A percentile compares a stretch with the other conserved stretches of the same genome.
These are phyloP conservation scores for Gobiocypris rarus DNA, from an alignment of 2,113 vertebrate genomes.

Conservation along the genomic window DNA sequence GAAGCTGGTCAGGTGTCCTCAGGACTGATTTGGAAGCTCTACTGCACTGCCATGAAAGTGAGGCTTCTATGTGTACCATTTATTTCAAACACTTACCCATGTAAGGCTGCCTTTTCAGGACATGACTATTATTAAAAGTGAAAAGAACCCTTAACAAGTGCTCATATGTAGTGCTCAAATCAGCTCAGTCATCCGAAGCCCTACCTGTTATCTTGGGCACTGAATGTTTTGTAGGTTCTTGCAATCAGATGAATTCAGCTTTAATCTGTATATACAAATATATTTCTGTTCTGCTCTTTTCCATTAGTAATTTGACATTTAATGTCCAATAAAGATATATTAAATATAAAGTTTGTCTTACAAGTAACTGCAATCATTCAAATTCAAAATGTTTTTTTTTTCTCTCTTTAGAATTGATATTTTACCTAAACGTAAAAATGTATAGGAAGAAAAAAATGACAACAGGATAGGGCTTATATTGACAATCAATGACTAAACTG, in stretches of 20 bases:
- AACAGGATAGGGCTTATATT: no score
- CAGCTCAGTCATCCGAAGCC: background rate
- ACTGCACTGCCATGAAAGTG: slow-evolving; percentile 85
- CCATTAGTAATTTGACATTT: no score
- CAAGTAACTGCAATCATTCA: no score
- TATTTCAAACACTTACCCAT: slow-evolving; percentile 82
- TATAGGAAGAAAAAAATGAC: no score
- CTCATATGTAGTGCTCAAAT: background rate
- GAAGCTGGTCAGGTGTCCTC: slow-evolving; percentile 76
- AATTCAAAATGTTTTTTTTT: no score
- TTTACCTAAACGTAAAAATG: no score
- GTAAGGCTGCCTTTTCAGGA: slow-evolving; percentile 84
- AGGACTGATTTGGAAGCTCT: slow-evolving; percentile 80
- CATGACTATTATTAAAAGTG: background rate
- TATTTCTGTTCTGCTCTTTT: background rate
- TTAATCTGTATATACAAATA: background rate
- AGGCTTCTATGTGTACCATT: slow-evolving; percentile 83
- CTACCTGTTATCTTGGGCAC: background rate
- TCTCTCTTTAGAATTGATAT: no score
- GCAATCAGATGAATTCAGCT: background rate
- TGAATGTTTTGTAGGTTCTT: background rate
- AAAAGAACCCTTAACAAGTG: background rate
- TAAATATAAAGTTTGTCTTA: no score
- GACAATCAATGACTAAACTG: no score
- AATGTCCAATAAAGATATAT: background rate